Evolutionary conservation across 2,888 invertebrate species (phyloP).

Genomic region (Idaea dimidiata): DNA sequence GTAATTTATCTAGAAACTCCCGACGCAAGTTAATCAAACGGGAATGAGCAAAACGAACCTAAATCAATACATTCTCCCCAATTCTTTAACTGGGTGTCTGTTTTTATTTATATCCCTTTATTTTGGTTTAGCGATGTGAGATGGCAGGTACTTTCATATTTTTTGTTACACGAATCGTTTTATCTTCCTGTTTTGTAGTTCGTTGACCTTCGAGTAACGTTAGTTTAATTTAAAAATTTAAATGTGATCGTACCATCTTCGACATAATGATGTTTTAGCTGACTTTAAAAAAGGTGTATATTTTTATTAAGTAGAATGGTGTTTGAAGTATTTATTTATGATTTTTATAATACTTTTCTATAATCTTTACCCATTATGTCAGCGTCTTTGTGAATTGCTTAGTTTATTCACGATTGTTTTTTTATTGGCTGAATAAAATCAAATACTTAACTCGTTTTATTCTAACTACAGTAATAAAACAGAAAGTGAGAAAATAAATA

Average conservation of each 20-base stretch:
- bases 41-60: conserved; percentile 23
- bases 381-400: no score
- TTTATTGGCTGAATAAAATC: neutral
- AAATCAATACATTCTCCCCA: conserved; percentile 28
- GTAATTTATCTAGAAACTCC: conserved; percentile 24
- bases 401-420: no score
- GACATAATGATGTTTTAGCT: neutral
- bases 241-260: conserved; percentile 7
- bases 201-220: conserved; percentile 21
- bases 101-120: conserved; percentile 29
- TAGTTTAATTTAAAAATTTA: conserved; percentile 19
- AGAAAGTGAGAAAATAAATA: neutral
- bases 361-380: no score
- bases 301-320: no score
- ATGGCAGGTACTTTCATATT: conserved; percentile 14
- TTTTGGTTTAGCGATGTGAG: conserved; percentile 25
- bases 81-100: conserved; percentile 25
- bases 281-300: neutral
- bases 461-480: neutral
- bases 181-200: conserved; percentile 25
- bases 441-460: neutral
- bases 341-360: no score
- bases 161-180: conserved; percentile 18
- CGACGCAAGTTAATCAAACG: conserved; percentile 23
- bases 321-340: no score